Evolutionary conservation across 2,888 invertebrate genomes (phyloP).

Genomic region (Trissolcus brochymenae): DNA sequence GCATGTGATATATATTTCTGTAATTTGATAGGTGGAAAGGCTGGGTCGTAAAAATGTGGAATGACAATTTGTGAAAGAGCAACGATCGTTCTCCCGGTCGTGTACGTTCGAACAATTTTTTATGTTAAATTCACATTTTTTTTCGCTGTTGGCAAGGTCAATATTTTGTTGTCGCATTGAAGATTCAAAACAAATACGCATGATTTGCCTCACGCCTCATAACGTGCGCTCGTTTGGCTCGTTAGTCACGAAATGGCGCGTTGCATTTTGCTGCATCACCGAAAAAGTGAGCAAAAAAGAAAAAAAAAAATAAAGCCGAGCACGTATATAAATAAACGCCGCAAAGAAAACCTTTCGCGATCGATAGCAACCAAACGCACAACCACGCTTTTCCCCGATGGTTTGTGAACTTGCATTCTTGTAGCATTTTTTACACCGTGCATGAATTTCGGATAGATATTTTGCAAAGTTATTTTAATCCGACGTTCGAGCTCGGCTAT

Average conservation of each 20-base stretch:
- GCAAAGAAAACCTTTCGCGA: slow-evolving; percentile 12
- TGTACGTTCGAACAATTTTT: not conserved
- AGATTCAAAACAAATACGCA: slow-evolving; percentile 15
- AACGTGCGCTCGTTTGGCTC: slow-evolving; percentile 36
- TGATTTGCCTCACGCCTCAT: slow-evolving; percentile 35
- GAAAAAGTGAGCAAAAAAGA: slow-evolving; percentile 43
- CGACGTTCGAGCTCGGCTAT: slow-evolving; percentile 10
- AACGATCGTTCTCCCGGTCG: slow-evolving; percentile 5
- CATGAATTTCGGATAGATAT: slow-evolving; percentile 22
- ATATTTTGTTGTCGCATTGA: too few species aligned
- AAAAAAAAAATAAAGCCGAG: slow-evolving; percentile 9
- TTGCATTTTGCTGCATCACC: slow-evolving; percentile 54
- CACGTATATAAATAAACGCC: slow-evolving; percentile 7
- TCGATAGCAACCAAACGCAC: slow-evolving; percentile 40
- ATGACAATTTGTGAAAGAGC: slow-evolving; percentile 13
- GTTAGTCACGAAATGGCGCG: slow-evolving; percentile 53
- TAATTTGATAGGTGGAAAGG: slow-evolving; percentile 30
- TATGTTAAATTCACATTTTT: not conserved
- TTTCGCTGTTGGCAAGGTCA: too few species aligned
- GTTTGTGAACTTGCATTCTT: slow-evolving; percentile 25
- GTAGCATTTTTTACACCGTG: slow-evolving; percentile 12
- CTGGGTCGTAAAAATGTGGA: slow-evolving; percentile 14
- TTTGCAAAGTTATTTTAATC: slow-evolving; percentile 27
- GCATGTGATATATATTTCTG: slow-evolving; percentile 32
- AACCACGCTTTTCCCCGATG: not conserved